Base-by-base conservation (phyloP, 2,113 vertebrate genomes). In the Steatornis caripensis region DNA sequence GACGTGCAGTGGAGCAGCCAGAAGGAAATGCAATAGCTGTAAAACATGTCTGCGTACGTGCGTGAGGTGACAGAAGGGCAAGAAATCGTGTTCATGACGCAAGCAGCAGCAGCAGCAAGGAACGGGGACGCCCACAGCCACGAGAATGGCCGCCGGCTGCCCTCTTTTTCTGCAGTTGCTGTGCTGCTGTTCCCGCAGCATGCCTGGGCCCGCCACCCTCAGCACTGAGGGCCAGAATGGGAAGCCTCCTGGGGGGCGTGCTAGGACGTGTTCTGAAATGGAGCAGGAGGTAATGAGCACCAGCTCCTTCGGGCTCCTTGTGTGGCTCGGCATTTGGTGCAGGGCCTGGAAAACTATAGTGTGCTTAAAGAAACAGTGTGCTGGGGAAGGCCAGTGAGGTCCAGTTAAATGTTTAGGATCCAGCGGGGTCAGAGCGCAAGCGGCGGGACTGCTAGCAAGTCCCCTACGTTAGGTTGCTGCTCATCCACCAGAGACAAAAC, bases 71-170 rank as follows among this genome's bases (percentile, higher is more conserved):
- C 2, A 17, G 6, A 6, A 5, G 5, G n/a, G 57, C n/a, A 7
- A 10, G 32, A 6, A 2, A 24, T 15, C 3, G 0, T 9, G 1
- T 20, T 13, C 17, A 54, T 5, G 54, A 20, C 5, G 1, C 0
- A 18, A 6, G 7, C 34, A 32, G 17, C 46, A 7, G 7, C 36
- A n/a, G 19, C 46, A 24, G 21, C 55, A 15, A 23, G 11, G 0
- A 4, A 0, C 15, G 29, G n/a, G 36, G 14, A 4, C 39, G 10
- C 24, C 32, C 15, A 22, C 41, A 15, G 61, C 54, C 76, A 0
- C 22, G 6, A 36, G 34, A 15, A 4, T 7, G 0, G 30, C 75
- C 23, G 11, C 21, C 21, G 48, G 48, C 48, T 23, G 48, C 41
- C 41, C 41, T 11, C 41, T 43, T 15, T 43, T 43, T 15, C 41